Percentiles rank a stretch among this genome's conserved stretches.
These are phyloP conservation scores for Notodonta dromedarius DNA, from an alignment of 2,888 invertebrate genomes.

Conservation along the genomic window DNA sequence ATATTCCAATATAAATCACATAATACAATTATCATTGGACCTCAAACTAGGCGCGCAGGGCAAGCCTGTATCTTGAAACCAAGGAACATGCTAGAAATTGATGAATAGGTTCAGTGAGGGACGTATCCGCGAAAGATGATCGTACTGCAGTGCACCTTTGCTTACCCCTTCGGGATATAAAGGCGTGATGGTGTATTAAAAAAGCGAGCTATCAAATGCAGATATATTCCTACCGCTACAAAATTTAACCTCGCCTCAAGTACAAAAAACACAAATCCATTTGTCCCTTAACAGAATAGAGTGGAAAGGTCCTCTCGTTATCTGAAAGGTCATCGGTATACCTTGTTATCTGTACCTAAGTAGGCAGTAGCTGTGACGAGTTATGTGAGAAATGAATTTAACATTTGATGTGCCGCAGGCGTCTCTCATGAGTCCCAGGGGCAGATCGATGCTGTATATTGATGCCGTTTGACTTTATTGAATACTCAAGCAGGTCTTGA, in stretches of 20 bases:
- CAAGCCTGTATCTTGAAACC: too few relatives aligned
- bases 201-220: too few relatives aligned
- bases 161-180: too few relatives aligned
- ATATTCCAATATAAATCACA: too few relatives aligned
- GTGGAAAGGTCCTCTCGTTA: conserved; percentile 23
- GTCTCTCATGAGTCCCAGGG: conserved; percentile 21
- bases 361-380: conserved; percentile 11
- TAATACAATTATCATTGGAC: too few relatives aligned
- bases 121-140: too few relatives aligned
- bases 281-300: background rate
- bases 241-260: background rate
- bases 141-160: too few relatives aligned
- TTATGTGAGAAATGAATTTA: conserved; percentile 38
- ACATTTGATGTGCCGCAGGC: conserved; percentile 31
- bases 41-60: too few relatives aligned
- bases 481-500: conserved; percentile 13
- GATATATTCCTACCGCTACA: background rate
- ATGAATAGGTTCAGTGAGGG: too few relatives aligned
- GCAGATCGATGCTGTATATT: conserved; percentile 24
- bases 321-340: conserved; percentile 17
- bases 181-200: too few relatives aligned
- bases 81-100: too few relatives aligned
- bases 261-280: background rate
- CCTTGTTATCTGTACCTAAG: conserved; percentile 32
- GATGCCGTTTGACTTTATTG: conserved; percentile 26